Evolutionary conservation across 2,113 vertebrate species (phyloP).

Genomic region (Pipra filicauda): DNA sequence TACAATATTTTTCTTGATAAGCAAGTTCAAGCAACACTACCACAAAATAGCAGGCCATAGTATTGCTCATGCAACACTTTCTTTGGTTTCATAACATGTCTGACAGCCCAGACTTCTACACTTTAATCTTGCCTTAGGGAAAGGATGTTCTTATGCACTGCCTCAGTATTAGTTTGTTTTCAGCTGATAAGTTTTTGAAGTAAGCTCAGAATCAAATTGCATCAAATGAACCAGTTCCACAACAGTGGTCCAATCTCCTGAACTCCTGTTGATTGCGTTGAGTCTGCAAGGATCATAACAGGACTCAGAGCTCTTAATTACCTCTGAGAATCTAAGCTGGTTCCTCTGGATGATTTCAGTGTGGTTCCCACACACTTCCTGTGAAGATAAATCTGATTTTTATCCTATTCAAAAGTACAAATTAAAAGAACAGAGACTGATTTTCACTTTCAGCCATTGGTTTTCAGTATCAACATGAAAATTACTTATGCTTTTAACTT

Average conservation of each 20-base stretch:
- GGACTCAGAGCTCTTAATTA: not conserved
- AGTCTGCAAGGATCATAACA: not conserved
- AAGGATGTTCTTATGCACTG: not conserved
- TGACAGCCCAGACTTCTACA: not conserved
- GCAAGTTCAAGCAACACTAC: not conserved
- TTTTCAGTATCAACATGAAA: not conserved
- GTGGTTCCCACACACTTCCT: not conserved
- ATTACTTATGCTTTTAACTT: not conserved
- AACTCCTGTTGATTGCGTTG: not conserved
- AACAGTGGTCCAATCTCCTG: slow-evolving; percentile 1
- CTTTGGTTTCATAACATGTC: not conserved
- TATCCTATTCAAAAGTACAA: not conserved
- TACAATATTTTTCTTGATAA: not conserved
- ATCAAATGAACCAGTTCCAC: slow-evolving; percentile 23
- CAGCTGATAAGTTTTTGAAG: slow-evolving; percentile 15
- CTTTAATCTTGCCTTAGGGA: not conserved
- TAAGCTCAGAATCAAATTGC: slow-evolving; percentile 15
- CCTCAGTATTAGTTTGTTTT: not conserved
- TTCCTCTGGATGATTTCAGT: not conserved
- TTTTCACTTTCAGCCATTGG: not conserved
- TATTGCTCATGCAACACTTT: not conserved
- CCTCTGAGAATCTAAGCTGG: not conserved
- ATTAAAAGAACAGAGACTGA: not conserved
- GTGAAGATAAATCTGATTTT: not conserved
- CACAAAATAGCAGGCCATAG: not conserved